A percentile compares a stretch with the other conserved stretches of the same genome.
phyloP scores from a whole-genome alignment of 1,140 invertebrate genomes.

The Pectinophora gossypiella region DNA sequence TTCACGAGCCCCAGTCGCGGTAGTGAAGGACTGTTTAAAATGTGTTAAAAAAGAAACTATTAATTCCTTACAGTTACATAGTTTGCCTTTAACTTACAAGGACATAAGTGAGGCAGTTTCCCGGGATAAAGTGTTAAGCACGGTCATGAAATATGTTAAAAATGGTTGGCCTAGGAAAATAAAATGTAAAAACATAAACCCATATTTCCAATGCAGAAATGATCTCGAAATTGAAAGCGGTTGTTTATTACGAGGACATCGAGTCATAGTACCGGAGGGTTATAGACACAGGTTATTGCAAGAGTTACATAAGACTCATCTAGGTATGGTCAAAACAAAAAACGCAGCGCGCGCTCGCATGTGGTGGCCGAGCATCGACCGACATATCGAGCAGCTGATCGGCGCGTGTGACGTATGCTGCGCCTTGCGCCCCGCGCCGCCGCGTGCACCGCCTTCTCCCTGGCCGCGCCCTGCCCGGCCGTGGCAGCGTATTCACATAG shows the following conservation, averaged over 20 bases:
- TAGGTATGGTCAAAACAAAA: constrained; percentile 58
- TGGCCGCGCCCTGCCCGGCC: constrained; percentile 4
- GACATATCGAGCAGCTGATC: not conserved
- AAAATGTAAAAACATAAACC: not conserved
- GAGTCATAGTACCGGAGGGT: constrained; percentile 40
- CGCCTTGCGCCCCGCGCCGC: not conserved
- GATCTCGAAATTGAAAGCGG: constrained; percentile 5
- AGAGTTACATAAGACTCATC: constrained; percentile 49
- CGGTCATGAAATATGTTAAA: constrained; percentile 1
- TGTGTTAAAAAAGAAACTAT: too few species aligned
- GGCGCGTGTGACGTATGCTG: not conserved
- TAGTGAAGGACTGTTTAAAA: too few species aligned
- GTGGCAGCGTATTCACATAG: not conserved
- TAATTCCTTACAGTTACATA: too few species aligned
- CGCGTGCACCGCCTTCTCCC: constrained; percentile 6
- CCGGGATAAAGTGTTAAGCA: not conserved
- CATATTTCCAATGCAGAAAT: constrained; percentile 7
- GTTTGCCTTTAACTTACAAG: too few species aligned
- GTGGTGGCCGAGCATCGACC: too few species aligned
- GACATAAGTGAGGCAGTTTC: not conserved
- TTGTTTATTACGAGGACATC: constrained; percentile 19
- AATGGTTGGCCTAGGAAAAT: not conserved
- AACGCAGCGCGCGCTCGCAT: constrained; percentile 35
- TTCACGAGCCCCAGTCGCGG: too few species aligned
- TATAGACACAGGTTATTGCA: constrained; percentile 31